Evolutionary conservation across 2,888 invertebrate species (phyloP).

Genomic region (Eilema depressum): DNA sequence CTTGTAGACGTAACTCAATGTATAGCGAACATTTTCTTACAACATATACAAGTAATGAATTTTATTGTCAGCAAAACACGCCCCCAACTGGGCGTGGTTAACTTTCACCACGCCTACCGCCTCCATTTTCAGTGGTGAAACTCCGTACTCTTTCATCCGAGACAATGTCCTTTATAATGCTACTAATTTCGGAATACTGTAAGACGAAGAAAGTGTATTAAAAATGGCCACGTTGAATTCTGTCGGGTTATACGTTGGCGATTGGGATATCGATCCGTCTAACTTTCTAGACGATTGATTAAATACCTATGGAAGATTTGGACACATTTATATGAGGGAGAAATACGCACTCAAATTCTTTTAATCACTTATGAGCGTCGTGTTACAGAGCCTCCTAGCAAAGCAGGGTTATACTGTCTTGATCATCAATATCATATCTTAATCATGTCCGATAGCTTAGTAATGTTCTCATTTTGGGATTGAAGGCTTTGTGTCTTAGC

Average conservation of each 20-base stretch:
- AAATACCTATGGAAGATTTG: conserved; percentile 59
- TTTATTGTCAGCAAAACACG: conserved; percentile 65
- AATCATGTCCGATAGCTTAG: neutral
- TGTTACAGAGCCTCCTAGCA: neutral
- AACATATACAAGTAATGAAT: conserved; percentile 50
- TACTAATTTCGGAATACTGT: conserved; percentile 62
- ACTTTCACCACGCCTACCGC: conserved; percentile 75
- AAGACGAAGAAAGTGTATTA: conserved; percentile 49
- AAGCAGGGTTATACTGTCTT: neutral
- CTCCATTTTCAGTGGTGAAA: conserved; percentile 65
- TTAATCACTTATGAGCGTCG: neutral
- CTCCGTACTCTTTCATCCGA: conserved; percentile 64
- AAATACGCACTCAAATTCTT: neutral
- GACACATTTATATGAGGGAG: conserved; percentile 20
- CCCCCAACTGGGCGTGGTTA: conserved; percentile 76
- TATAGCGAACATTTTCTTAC: conserved; percentile 21
- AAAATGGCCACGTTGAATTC: conserved; percentile 46
- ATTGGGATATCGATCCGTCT: conserved; percentile 77
- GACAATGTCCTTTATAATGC: conserved; percentile 74
- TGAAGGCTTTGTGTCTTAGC: too few species aligned
- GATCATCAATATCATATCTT: too few species aligned
- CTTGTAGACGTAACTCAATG: conserved; percentile 5
- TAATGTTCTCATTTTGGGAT: too few species aligned
- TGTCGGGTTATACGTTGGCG: conserved; percentile 66
- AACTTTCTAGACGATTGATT: conserved; percentile 86